These are phyloP conservation scores for Sakesphorus luctuosus DNA, from an alignment of 2,113 vertebrate species.

Conservation along the genomic window DNA sequence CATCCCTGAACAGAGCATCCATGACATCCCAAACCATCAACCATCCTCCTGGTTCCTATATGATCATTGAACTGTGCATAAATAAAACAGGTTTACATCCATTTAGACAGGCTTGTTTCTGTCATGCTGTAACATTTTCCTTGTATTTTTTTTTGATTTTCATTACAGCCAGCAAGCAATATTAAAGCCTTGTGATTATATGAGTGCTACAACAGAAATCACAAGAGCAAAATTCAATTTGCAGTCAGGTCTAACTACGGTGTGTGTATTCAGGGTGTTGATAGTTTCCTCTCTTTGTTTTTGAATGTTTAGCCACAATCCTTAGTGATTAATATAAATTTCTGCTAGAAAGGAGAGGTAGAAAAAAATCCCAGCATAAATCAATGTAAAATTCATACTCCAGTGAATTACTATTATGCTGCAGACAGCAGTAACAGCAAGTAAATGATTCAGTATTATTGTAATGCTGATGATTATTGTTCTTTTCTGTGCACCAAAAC, in stretches of 20 bases:
- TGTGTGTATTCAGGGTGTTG: background rate
- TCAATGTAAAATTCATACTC: background rate
- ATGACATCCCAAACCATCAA: background rate
- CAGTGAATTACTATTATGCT: background rate
- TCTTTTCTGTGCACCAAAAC: constrained; percentile 16
- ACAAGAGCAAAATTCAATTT: background rate
- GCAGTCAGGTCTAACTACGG: background rate
- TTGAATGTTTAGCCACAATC: background rate
- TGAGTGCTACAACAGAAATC: background rate
- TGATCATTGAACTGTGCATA: background rate
- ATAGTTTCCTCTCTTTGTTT: background rate
- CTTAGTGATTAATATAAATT: background rate
- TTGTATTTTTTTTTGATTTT: background rate
- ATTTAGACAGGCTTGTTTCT: background rate
- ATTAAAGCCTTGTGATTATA: background rate
- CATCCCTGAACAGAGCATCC: background rate
- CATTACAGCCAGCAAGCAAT: background rate
- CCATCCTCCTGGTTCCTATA: background rate
- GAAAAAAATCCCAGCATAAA: background rate
- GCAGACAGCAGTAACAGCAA: background rate
- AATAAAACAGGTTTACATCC: background rate
- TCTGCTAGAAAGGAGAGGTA: background rate
- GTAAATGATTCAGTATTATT: background rate
- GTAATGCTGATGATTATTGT: constrained; percentile 37
- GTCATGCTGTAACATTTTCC: background rate